Base-by-base conservation (phyloP, 2,797 vertebrate genomes). In the Aselliscus stoliczkanus region DNA sequence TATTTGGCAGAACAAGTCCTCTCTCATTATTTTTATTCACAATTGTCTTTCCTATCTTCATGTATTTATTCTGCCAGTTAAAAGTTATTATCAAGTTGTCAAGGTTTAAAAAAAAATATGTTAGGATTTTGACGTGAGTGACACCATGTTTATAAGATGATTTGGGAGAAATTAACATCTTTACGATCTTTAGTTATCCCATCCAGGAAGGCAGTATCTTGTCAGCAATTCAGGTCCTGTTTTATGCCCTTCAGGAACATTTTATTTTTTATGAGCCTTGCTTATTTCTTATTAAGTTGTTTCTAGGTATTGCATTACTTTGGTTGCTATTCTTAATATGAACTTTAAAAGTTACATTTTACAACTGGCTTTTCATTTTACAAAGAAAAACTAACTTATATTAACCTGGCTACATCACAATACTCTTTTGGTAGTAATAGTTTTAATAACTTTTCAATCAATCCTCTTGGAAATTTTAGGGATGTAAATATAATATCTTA, bases 51-150 rank as follows among this genome's bases (percentile, higher is more conserved):
- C 69, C 37, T 86, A 79, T 52, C 72, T 93, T 93, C 52, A 81
- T 93, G 88, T 72, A 88, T 95, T 92, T 82, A 64, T 87, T 93
- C 89, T 96, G 82, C 23, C 8, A 58, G 83, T 84, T 95, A 93
- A 93, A 96, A 94, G 87, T 93, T 86, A 88, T 96, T 94, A 93
- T 96, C 86, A 96, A 95, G 42, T 96, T 96, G 89, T 95, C 97
- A 96, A 69, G n/a, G 5, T 67, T 95, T 92, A 25, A 27, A 25
- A 88, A 34, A 83, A 85, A 83, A 25, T 58, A 80, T 60, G 72
- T 86, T 80, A 93, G 52, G 54, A 95, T 91, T 96, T 91, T 94
- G 29, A 94, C 76, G 14, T 96, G 93, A 95, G 34, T 91, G 60
- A 21, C 65, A 76, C 42, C 4, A n/a, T 50, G 65, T 85, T 81